Evolutionary conservation across 2,797 vertebrate species (phyloP).

Genomic region (Pipistrellus pygmaeus): DNA sequence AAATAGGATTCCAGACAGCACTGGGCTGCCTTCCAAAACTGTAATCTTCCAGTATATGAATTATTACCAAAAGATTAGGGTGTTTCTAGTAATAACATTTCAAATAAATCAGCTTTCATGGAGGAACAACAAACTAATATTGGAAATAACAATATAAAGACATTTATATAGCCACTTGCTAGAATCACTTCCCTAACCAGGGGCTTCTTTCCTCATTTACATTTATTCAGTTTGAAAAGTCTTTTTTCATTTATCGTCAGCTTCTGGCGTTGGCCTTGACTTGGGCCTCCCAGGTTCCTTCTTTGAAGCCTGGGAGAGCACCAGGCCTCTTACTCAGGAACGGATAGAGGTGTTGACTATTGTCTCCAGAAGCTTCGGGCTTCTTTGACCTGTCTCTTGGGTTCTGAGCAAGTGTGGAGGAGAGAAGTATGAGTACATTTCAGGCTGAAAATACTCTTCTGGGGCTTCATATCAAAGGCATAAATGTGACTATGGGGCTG

Average conservation of each 20-base stretch:
- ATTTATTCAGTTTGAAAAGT: constrained; percentile 61
- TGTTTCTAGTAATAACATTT: constrained; percentile 93
- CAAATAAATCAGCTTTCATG: constrained; percentile 92
- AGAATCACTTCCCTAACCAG: constrained; percentile 85
- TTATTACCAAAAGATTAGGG: constrained; percentile 93
- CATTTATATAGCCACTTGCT: constrained; percentile 90
- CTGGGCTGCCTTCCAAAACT: constrained; percentile 91
- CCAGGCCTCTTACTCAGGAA: not conserved
- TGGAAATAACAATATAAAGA: constrained; percentile 91
- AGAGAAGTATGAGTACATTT: not conserved
- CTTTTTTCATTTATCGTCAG: constrained; percentile 69
- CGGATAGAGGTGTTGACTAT: not conserved
- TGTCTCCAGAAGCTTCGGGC: not conserved
- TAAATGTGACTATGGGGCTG: not conserved
- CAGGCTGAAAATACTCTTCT: not conserved
- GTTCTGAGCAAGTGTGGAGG: not conserved
- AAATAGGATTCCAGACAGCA: constrained; percentile 92
- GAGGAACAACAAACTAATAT: constrained; percentile 93
- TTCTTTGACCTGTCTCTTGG: not conserved
- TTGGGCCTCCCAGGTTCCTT: not conserved
- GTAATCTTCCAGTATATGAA: constrained; percentile 92
- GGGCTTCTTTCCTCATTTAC: constrained; percentile 83
- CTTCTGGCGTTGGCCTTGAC: constrained; percentile 33
- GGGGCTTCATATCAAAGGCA: constrained; percentile 19
- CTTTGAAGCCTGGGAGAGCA: not conserved